Percentiles rank a stretch among this genome's conserved stretches.
Conservation (phyloP, 2,797 vertebrate species). For the Epinephelus coioides region DNA sequence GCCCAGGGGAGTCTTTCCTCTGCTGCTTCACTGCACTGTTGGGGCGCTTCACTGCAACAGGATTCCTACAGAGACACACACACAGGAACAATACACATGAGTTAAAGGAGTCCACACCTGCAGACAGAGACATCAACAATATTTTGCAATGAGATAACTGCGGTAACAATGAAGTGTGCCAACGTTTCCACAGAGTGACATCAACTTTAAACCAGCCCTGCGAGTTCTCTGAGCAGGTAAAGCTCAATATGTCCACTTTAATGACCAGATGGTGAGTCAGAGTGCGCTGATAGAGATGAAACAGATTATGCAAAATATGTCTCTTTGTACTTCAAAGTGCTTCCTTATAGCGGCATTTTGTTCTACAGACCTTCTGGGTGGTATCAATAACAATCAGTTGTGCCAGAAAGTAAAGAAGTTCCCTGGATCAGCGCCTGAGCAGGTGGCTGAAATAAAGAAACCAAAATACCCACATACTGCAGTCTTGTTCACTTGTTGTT, state of each 20-base stretch:
- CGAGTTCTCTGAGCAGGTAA: constrained; percentile 23
- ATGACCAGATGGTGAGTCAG: constrained; percentile 4
- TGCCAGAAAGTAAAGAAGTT: neutral
- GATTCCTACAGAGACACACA: constrained; percentile 85
- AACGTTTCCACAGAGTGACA: neutral
- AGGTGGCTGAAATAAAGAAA: constrained; percentile 1
- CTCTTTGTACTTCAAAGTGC: constrained; percentile 45
- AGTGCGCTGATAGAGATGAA: constrained; percentile 23
- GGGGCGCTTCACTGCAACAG: constrained; percentile 90
- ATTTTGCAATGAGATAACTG: neutral
- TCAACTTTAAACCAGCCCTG: constrained; percentile 31
- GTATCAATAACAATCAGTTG: constrained; percentile 11
- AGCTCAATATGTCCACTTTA: constrained; percentile 9
- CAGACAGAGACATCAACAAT: neutral
- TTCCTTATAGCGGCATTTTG: constrained; percentile 35
- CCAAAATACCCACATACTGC: neutral
- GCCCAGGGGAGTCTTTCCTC: constrained; percentile 90
- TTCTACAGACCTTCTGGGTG: neutral
- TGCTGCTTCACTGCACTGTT: constrained; percentile 90
- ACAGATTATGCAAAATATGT: constrained; percentile 50
- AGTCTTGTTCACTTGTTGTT: neutral
- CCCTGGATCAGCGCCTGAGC: neutral
- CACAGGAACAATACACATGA: neutral
- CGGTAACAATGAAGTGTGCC: neutral
- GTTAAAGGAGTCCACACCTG: constrained; percentile 2